Conservation (phyloP, 2,113 vertebrate species). For the Cygnus atratus region DNA sequence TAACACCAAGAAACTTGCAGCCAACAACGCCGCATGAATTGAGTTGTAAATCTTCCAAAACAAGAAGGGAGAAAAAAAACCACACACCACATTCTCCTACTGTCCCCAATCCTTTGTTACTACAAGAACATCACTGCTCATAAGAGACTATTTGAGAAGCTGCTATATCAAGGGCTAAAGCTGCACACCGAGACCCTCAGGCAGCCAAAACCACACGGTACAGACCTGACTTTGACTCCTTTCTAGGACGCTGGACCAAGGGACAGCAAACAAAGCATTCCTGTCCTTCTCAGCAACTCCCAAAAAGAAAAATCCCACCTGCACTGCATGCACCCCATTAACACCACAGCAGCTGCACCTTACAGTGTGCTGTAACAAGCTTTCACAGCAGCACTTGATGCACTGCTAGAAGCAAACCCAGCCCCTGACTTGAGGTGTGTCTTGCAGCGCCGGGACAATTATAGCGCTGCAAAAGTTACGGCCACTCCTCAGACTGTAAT, state of each 20-base stretch:
- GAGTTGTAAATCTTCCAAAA: neutral
- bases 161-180: neutral
- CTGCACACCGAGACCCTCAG: neutral
- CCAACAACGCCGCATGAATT: neutral
- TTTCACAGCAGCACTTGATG: neutral
- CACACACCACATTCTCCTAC: neutral
- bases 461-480: constrained; percentile 17
- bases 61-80: too few relatives aligned
- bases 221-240: neutral
- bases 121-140: neutral
- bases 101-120: neutral
- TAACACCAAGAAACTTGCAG: fast-evolving
- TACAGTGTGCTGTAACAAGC: neutral
- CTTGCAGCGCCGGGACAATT: neutral
- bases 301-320: neutral
- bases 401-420: neutral
- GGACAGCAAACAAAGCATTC: neutral
- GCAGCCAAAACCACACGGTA: neutral
- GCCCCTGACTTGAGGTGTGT: neutral
- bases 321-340: neutral
- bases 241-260: neutral
- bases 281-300: neutral
- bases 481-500: neutral
- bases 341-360: neutral
- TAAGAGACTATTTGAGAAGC: neutral